Base-by-base conservation (phyloP, 2,888 invertebrate genomes). In the Tolmerus cingulatus region DNA sequence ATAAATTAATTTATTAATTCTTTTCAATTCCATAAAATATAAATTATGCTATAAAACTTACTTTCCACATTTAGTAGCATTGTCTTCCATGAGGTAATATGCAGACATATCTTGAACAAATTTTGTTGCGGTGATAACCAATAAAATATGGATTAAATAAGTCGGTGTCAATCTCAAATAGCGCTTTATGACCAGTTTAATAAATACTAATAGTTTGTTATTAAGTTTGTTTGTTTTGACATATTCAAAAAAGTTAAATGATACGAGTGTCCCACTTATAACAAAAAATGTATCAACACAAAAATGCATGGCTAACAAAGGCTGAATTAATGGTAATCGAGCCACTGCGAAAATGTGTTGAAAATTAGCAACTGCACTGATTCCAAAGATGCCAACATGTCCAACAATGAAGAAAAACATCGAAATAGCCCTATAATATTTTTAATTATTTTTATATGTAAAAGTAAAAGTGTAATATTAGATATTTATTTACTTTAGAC, bases 71-170 rank as follows among this genome's bases (percentile, higher is more conserved):
- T 90, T 94, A 93, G 51, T 94, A 93, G 97, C 97, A 97, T 81
- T 96, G 92, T 0, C 97, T 97, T 0, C 97, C 97, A 89, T 94
- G 94, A 30, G 95, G 94, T 90, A 97, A 94, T 23, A 97, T 94
- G 0, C 96, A 94, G 87, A 95, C 90, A 90, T 96, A 97, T 0
- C 96, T 95, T 90, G 90, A 85, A 93, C 92, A 90, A 91, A 93
- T 0, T 90, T 90, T n/a, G 91, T 91, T 87, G 93, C 90, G 0
- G 93, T 89, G 88, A 93, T 91, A 4, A 92, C 89, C n/a, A 93
- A 89, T 78, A 93, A 90, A 30, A 94, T 90, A 7, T 91, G 90
- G 88, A 93, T 90, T 89, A 93, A 89, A 88, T 93, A 93, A 0
- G 93, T 90, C 79, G 96, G 96, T 16, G 96, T 96, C 88, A 96